Evolutionary conservation across 2,797 vertebrate species (phyloP), one percentile per base, ranked within the genome.

Genomic region (Poeciliopsis infans): DNA sequence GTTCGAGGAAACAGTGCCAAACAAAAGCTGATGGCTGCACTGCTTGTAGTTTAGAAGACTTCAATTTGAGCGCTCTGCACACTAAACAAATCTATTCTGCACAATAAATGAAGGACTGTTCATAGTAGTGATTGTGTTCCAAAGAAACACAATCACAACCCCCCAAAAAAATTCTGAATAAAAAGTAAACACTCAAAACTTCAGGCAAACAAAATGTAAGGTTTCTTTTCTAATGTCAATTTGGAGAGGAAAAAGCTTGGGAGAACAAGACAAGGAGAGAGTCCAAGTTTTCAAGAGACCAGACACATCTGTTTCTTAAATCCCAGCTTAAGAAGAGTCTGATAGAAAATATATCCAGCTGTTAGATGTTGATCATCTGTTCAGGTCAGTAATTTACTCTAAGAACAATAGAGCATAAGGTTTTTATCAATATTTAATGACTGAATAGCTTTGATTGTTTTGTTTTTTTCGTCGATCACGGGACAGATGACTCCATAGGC

Each of bases 21-120:
- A 68, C 18, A 47, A 41, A 53, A n/a, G 70, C n/a, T 70, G 76
- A 47, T 70, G 76, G 53, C 55, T 83, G 69, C 23, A 2, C 23
- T 15, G 55, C 36, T 82, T n/a, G 36, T 43, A 15, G 46, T 81
- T 46, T 66, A 25, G 71, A 68, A 77, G 64, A 71, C 36, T 36
- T 79, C 12, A 47, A 31, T 23, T 59, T 84, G 11, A 80, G 79
- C 51, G 70, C 4, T 28, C 75, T 36, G 57, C 64, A 36, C 69
- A 77, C 4, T 47, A 46, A 51, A 69, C 23, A 68, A 80, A 61
- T 57, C 45, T 73, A 61, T 20, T 74, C 59, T n/a, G 39, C 13
- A 71, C 6, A 69, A 68, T 39, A 73, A 25, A 68, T 72, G 33
- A 31, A 66, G 8, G 28, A 8, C 7, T 43, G 31, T 33, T n/a